phyloP scores from a whole-genome alignment of 2,888 invertebrate species.

The Kryphioiulus occultus region DNA sequence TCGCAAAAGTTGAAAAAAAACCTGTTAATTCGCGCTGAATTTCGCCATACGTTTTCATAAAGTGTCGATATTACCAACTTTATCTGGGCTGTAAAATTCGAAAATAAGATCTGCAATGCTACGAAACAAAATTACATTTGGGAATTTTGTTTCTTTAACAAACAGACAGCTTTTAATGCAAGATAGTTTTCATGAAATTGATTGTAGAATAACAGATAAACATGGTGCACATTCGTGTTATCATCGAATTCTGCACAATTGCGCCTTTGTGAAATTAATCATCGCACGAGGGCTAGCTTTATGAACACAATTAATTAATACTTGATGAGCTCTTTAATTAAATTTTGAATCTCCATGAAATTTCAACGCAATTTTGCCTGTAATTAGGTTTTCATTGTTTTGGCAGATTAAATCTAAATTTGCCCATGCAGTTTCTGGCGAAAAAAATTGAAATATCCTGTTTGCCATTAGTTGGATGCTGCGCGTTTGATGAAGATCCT shows the following conservation, averaged over 20 bases:
- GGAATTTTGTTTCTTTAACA: too few species aligned
- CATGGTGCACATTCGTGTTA: too few species aligned
- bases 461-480: background rate
- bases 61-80: too few species aligned
- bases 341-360: background rate
- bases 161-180: too few species aligned
- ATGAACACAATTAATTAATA: background rate
- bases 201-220: background rate
- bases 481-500: conserved; percentile 1
- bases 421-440: background rate
- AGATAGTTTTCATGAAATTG: too few species aligned
- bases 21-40: too few species aligned
- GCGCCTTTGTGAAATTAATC: background rate
- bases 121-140: too few species aligned
- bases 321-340: background rate
- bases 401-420: background rate
- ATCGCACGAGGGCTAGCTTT: background rate
- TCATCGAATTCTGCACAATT: background rate
- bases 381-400: background rate
- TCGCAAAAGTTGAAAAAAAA: too few species aligned
- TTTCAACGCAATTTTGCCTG: background rate
- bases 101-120: too few species aligned
- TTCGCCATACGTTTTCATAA: too few species aligned
- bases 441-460: conserved; percentile 13
- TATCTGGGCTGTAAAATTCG: too few species aligned